Evolutionary conservation across 2,888 invertebrate genomes (phyloP).

Genomic region (Conomelus anceps): DNA sequence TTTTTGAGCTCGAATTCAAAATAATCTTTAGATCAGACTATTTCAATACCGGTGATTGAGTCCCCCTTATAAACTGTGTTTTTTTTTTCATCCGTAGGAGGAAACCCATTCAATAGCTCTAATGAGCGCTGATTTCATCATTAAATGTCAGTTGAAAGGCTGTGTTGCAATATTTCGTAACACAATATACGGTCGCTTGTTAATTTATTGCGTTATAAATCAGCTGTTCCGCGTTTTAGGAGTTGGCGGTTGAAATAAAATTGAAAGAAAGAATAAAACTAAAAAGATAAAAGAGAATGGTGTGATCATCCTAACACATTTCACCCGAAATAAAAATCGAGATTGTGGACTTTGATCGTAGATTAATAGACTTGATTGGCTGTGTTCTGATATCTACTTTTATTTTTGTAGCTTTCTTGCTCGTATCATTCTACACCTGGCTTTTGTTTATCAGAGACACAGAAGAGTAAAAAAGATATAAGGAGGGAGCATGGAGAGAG

Average conservation of each 20-base stretch:
- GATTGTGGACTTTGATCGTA: background rate
- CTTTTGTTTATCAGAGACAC: background rate
- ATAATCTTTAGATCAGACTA: background rate
- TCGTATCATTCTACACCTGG: background rate
- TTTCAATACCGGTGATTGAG: background rate
- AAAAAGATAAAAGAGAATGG: background rate
- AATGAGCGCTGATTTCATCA: background rate
- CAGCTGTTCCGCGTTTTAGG: background rate
- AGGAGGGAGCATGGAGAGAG: background rate
- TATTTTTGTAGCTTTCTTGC: background rate
- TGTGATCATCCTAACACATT: background rate
- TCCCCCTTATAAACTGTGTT: background rate
- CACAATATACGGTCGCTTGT: background rate
- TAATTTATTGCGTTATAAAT: background rate
- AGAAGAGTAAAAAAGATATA: background rate
- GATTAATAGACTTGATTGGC: background rate
- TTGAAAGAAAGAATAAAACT: background rate
- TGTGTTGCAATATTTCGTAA: background rate
- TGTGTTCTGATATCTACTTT: background rate
- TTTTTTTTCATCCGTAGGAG: background rate
- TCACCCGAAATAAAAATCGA: background rate
- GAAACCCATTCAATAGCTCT: background rate
- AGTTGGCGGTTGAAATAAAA: background rate
- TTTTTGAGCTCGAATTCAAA: background rate
- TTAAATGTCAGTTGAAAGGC: background rate